phyloP scores from a whole-genome alignment of 2,797 vertebrate species.

The Remorina albescens region DNA sequence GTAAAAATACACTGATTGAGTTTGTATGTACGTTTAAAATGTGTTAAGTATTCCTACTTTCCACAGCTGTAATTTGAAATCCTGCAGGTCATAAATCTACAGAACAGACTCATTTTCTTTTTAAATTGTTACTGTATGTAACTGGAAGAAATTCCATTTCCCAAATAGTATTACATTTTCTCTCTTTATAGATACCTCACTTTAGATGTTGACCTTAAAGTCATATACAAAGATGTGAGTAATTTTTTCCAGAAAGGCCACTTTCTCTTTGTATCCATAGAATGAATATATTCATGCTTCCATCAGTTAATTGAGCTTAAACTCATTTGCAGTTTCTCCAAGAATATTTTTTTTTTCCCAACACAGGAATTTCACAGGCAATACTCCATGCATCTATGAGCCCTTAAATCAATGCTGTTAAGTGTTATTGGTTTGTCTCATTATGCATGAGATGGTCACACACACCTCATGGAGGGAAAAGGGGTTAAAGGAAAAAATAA shows the following conservation, averaged over 20 bases:
- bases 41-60: not conserved
- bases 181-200: slow-evolving; percentile 23
- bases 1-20: slow-evolving; percentile 17
- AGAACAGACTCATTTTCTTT: slow-evolving; percentile 1
- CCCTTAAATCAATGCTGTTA: slow-evolving; percentile 37
- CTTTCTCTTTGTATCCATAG: not conserved
- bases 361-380: slow-evolving; percentile 5
- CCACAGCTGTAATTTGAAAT: not conserved
- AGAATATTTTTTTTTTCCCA: not conserved
- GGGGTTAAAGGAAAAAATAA: too few species aligned
- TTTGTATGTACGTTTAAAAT: slow-evolving; percentile 29
- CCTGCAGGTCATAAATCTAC: not conserved
- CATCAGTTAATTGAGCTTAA: not conserved
- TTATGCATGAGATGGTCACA: slow-evolving; percentile 5
- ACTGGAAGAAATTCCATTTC: not conserved
- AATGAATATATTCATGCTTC: not conserved
- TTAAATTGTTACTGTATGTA: slow-evolving; percentile 2
- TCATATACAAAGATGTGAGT: not conserved
- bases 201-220: slow-evolving; percentile 23
- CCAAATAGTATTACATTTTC: not conserved
- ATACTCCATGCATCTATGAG: not conserved
- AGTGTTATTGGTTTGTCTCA: slow-evolving; percentile 21
- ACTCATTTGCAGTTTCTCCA: slow-evolving; percentile 14
- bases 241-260: slow-evolving; percentile 8
- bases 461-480: not conserved